Conservation (phyloP, 1,140 invertebrate genomes). For the Solenopsis fugax region DNA sequence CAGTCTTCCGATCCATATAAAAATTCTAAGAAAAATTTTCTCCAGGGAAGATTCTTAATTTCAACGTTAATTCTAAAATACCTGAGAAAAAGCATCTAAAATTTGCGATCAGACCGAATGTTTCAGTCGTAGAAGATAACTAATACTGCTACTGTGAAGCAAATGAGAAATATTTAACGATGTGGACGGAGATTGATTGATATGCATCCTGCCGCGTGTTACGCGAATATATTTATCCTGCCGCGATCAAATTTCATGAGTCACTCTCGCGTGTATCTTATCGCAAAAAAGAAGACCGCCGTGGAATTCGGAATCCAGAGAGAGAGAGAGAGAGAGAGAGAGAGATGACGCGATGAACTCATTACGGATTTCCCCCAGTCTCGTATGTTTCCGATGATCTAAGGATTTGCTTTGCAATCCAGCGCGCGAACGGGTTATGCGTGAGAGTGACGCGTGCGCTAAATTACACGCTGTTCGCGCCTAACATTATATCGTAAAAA, state of each 20-base stretch:
- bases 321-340: background rate
- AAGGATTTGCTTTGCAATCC: conserved; percentile 37
- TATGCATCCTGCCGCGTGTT: background rate
- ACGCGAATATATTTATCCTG: background rate
- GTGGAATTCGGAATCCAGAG: background rate
- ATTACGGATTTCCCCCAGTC: conserved; percentile 43
- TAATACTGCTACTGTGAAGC: background rate
- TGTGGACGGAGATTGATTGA: background rate
- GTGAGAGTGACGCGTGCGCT: background rate
- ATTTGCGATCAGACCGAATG: background rate
- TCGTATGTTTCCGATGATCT: conserved; percentile 21
- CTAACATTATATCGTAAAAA: conserved; percentile 25
- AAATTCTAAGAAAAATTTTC: too few relatives aligned
- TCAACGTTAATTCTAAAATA: background rate
- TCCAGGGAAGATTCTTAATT: background rate
- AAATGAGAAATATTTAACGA: background rate
- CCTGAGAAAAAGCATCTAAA: background rate
- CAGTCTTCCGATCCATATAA: too few relatives aligned
- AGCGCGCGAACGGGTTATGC: background rate
- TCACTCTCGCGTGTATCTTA: background rate
- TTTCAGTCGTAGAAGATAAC: background rate
- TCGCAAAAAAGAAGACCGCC: background rate
- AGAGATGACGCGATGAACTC: conserved; percentile 25
- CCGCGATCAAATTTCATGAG: conserved; percentile 11
- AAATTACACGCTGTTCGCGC: conserved; percentile 17